Evolutionary conservation across 2,888 invertebrate species (phyloP).

Genomic region (Schizotus pectinicornis): DNA sequence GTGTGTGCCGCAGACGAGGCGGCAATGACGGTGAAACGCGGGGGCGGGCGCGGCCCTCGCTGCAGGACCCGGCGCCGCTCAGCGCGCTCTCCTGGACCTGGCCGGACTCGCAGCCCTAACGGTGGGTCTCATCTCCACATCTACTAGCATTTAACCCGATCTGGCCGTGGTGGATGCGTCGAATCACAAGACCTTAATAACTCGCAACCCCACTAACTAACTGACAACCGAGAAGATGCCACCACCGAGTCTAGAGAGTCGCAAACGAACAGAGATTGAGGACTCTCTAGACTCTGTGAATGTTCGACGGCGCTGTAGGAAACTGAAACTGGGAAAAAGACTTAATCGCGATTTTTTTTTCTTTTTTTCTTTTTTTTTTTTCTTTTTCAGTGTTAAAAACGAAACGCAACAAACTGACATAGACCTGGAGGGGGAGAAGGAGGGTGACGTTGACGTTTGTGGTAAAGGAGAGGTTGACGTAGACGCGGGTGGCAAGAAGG

Average conservation of each 20-base stretch:
- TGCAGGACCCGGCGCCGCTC: slow-evolving; percentile 51
- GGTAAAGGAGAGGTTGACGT: slow-evolving; percentile 23
- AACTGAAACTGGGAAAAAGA: too few species aligned
- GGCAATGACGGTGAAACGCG: slow-evolving; percentile 43
- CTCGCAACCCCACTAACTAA: too few species aligned
- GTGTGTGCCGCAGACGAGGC: slow-evolving; percentile 47
- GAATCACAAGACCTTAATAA: neutral
- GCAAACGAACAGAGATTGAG: too few species aligned
- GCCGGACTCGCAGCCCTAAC: slow-evolving; percentile 56
- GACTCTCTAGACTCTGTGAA: neutral
- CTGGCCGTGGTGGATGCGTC: neutral
- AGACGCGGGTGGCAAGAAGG: slow-evolving; percentile 23
- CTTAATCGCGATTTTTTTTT: slow-evolving; percentile 7
- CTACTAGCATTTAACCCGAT: slow-evolving; percentile 3
- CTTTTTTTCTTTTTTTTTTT: slow-evolving; percentile 24
- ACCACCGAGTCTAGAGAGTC: too few species aligned
- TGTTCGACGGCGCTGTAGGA: slow-evolving; percentile 4
- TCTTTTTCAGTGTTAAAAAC: slow-evolving; percentile 28
- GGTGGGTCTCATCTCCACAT: slow-evolving; percentile 45
- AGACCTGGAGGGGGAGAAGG: neutral
- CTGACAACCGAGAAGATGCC: too few species aligned
- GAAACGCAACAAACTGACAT: slow-evolving; percentile 16
- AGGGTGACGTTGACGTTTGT: slow-evolving; percentile 12
- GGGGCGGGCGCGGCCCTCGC: slow-evolving; percentile 41
- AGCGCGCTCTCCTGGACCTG: slow-evolving; percentile 56